Conservation (phyloP, 2,888 invertebrate species). For the Carcina quercana region DNA sequence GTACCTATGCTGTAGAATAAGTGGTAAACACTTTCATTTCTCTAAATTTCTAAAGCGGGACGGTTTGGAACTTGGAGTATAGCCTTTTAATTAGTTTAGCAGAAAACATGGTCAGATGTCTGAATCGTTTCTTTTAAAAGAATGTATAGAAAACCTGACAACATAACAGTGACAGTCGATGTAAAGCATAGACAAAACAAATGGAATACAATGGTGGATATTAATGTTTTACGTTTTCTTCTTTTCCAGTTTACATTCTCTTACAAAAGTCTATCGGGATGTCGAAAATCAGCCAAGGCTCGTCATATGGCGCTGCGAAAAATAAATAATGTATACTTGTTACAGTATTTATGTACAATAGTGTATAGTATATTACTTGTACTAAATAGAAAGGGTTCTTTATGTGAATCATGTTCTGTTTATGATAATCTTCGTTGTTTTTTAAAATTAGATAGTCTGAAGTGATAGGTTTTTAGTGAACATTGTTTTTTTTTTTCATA, state of each 20-base stretch:
- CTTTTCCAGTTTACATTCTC: constrained; percentile 82
- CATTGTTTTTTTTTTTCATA: too few relatives aligned
- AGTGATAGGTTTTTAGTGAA: background rate
- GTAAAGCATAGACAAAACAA: too few relatives aligned
- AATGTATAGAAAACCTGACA: too few relatives aligned
- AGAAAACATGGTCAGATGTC: too few relatives aligned
- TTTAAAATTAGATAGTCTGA: constrained; percentile 1
- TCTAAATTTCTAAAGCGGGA: too few relatives aligned
- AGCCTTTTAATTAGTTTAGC: too few relatives aligned
- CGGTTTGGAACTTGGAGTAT: too few relatives aligned
- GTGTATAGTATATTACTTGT: constrained; percentile 19
- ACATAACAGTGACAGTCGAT: too few relatives aligned
- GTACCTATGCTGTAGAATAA: too few relatives aligned
- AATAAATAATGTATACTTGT: constrained; percentile 48
- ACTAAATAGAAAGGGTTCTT: constrained; percentile 11
- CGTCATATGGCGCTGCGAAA: constrained; percentile 83
- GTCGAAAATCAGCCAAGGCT: constrained; percentile 89
- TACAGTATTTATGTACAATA: constrained; percentile 24
- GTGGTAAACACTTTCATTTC: too few relatives aligned
- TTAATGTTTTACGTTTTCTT: constrained; percentile 14
- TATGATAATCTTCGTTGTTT: constrained; percentile 3
- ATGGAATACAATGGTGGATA: too few relatives aligned
- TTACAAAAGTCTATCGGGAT: constrained; percentile 87
- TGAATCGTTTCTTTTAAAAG: too few relatives aligned
- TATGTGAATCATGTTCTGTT: constrained; percentile 15